Evolutionary conservation across 2,888 invertebrate species (phyloP).

Genomic region (Drosophila meridiana): DNA sequence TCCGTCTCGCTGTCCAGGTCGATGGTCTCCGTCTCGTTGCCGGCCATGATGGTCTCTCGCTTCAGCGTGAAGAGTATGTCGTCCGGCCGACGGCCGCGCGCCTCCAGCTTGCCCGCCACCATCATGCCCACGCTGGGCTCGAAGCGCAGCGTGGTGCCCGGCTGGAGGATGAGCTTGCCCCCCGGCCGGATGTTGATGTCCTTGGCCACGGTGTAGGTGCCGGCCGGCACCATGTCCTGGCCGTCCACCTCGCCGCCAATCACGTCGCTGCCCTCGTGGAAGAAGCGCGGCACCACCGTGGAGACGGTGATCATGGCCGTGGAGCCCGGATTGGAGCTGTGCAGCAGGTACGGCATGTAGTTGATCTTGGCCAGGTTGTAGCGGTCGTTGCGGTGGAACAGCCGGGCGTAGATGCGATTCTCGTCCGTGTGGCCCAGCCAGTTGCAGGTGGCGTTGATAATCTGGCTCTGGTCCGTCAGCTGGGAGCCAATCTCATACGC

Average conservation of each 20-base stretch:
- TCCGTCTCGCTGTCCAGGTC: slow-evolving; percentile 84
- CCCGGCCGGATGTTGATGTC: slow-evolving; percentile 98
- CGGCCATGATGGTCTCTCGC: slow-evolving; percentile 89
- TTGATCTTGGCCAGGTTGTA: slow-evolving; percentile 97
- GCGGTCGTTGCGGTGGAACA: slow-evolving; percentile 94
- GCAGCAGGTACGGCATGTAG: slow-evolving; percentile 95
- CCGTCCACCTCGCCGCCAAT: slow-evolving; percentile 98
- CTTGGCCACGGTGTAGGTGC: slow-evolving; percentile 95
- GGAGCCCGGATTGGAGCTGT: slow-evolving; percentile 95
- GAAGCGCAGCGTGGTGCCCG: slow-evolving; percentile 95
- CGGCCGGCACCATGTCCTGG: slow-evolving; percentile 91
- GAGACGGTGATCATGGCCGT: slow-evolving; percentile 92
- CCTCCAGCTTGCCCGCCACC: slow-evolving; percentile 96
- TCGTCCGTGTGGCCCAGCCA: slow-evolving; percentile 94
- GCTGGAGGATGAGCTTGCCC: slow-evolving; percentile 94
- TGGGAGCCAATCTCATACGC: slow-evolving; percentile 98
- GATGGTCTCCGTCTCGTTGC: slow-evolving; percentile 87
- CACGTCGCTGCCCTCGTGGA: slow-evolving; percentile 88
- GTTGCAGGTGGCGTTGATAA: slow-evolving; percentile 97
- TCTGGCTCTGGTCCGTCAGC: slow-evolving; percentile 95
- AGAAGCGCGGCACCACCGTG: slow-evolving; percentile 92
- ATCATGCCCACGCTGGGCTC: slow-evolving; percentile 98
- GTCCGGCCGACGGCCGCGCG: slow-evolving; percentile 91
- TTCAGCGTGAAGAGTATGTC: slow-evolving; percentile 92
- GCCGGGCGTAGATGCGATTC: slow-evolving; percentile 89